Evolutionary conservation across 2,888 invertebrate genomes (phyloP), one percentile per base, ranked within the genome.

Genomic region (Erynnis tages): DNA sequence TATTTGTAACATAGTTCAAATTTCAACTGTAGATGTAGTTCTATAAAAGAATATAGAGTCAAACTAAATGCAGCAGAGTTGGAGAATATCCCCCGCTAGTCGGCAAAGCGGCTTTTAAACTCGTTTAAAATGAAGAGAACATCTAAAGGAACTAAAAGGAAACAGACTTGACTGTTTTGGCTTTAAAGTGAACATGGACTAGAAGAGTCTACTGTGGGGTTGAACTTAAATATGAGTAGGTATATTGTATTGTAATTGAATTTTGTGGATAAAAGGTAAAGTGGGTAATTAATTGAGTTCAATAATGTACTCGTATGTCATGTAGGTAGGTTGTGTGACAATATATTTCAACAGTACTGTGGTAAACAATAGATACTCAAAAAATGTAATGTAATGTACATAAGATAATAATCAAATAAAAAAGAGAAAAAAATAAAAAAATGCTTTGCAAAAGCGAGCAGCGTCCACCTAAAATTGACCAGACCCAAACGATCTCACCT

Each of bases 401-500:
- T 37, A n/a, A n/a, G 27, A 14, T 21, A n/a, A 29, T 37, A 62
- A 66, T n/a, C n/a, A 67, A 65, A 64, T 68, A 62, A 67, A 71
- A 68, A 67, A 70, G 72, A 71, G 69, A 69, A 63, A 73, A 76
- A 69, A 63, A 60, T 74, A 74, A 76, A 71, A 83, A 81, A 85
- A 87, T 84, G 86, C 84, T 86, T 85, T 82, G 86, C 86, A 82
- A 81, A 85, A 89, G 88, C 88, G 82, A 86, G 82, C 82, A 87
- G 83, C 80, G 80, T 82, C 86, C 85, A 82, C 84, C 86, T 86
- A 85, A 80, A 80, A 80, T 71, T 74, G 82, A 79, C 81, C 83
- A 85, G 86, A 84, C 77, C 84, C 85, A 83, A 78, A 79, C 76
- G 76, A 80, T 86, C 88, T 95, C 95, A 97, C 97, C 97, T 96